phyloP scores from a whole-genome alignment of 2,888 invertebrate species.

The Lacanobia oleracea region DNA sequence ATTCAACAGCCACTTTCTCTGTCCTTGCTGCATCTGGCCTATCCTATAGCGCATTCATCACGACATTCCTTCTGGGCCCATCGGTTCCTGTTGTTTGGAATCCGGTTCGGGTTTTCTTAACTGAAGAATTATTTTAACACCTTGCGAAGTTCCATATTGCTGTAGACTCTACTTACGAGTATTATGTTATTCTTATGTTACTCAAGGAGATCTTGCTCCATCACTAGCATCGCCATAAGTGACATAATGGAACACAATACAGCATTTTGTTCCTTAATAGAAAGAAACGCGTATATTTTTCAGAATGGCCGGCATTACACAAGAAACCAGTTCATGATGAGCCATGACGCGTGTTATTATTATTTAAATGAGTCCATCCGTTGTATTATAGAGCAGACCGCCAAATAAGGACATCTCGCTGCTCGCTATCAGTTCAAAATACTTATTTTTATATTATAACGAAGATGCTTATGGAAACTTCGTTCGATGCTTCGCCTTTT shows the following conservation, averaged over 20 bases:
- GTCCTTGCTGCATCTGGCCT: too few relatives aligned
- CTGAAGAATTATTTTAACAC: not conserved
- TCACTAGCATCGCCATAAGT: not conserved
- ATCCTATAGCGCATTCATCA: not conserved
- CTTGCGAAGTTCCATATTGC: not conserved
- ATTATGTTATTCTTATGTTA: slow-evolving; percentile 13
- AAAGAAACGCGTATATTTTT: slow-evolving; percentile 27
- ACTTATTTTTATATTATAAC: slow-evolving; percentile 13
- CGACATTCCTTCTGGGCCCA: not conserved
- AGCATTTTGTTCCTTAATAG: slow-evolving; percentile 26
- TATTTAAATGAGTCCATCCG: slow-evolving; percentile 67
- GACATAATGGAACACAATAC: slow-evolving; percentile 23
- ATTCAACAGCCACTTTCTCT: too few relatives aligned
- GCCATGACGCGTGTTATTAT: slow-evolving; percentile 57
- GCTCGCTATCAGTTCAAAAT: slow-evolving; percentile 16
- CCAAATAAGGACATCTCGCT: slow-evolving; percentile 41
- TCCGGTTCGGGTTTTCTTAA: not conserved
- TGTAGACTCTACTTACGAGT: not conserved
- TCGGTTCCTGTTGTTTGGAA: not conserved
- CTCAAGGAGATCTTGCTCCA: slow-evolving; percentile 19
- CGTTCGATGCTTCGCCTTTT: not conserved
- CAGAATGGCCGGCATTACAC: slow-evolving; percentile 5
- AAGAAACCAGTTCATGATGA: slow-evolving; percentile 17
- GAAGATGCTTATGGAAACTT: slow-evolving; percentile 2
- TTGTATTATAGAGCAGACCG: slow-evolving; percentile 39